These are phyloP conservation scores for Dryas iulia DNA, from an alignment of 1,140 invertebrate species.

Conservation along the genomic window DNA sequence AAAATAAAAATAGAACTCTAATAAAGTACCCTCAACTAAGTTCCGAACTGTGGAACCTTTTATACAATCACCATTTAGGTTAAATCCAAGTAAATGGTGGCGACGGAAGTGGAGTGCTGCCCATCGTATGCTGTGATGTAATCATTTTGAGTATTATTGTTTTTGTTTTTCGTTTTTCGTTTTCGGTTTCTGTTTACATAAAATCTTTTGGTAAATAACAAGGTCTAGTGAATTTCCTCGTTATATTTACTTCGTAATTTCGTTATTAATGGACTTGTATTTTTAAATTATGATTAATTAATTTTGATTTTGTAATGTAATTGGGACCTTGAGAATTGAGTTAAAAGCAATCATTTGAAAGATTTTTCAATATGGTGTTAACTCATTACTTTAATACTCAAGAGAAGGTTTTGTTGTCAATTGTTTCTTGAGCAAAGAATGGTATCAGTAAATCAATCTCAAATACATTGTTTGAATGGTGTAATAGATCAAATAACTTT, in stretches of 20 bases:
- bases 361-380: too few relatives aligned
- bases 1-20: constrained; percentile 16
- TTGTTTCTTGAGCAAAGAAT: too few relatives aligned
- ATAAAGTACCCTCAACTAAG: constrained; percentile 17
- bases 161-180: not conserved
- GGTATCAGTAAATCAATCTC: too few relatives aligned
- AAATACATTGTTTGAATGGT: too few relatives aligned
- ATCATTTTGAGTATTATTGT: not conserved
- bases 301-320: too few relatives aligned
- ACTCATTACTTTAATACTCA: not conserved
- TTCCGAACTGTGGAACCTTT: constrained; percentile 21
- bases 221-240: not conserved
- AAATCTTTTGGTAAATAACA: too few relatives aligned
- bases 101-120: not conserved
- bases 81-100: not conserved
- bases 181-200: too few relatives aligned
- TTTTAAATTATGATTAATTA: not conserved
- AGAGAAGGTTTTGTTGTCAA: not conserved
- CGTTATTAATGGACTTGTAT: not conserved
- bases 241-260: not conserved
- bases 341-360: too few relatives aligned
- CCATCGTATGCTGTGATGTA: not conserved
- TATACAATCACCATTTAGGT: constrained; percentile 22
- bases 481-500: too few relatives aligned
- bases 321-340: too few relatives aligned